phyloP scores from a whole-genome alignment of 2,888 invertebrate species.

The Strigamia maritima region DNA sequence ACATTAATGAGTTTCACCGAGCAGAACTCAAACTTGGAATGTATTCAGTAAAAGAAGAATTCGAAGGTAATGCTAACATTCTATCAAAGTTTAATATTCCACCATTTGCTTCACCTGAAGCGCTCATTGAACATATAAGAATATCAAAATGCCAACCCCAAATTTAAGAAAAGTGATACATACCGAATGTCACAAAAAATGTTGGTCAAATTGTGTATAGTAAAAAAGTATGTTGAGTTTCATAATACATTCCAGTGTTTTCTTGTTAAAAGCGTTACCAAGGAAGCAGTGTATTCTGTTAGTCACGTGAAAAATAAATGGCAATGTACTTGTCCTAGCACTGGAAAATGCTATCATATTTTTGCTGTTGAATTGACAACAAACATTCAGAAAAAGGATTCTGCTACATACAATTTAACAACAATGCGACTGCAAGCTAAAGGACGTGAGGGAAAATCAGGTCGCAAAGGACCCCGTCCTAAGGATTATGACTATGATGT shows the following conservation, averaged over 20 bases:
- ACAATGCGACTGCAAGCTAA: too few relatives aligned
- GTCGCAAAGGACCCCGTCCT: background rate
- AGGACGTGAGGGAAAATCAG: background rate
- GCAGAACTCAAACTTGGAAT: background rate
- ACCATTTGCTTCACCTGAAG: background rate
- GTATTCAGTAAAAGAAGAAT: background rate
- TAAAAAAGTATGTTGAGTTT: background rate
- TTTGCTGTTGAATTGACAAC: background rate
- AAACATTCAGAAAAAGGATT: too few relatives aligned
- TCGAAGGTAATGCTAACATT: background rate
- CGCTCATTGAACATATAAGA: background rate
- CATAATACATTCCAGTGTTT: background rate
- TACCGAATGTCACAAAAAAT: background rate
- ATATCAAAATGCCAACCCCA: background rate
- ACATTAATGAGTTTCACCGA: background rate
- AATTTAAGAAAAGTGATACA: background rate
- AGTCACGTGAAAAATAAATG: background rate
- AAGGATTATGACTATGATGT: constrained; percentile 1
- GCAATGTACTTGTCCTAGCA: background rate
- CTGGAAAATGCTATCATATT: background rate
- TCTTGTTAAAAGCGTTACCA: background rate
- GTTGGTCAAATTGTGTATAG: background rate
- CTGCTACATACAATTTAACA: too few relatives aligned
- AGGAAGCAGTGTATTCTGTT: background rate
- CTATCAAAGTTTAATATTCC: background rate